Conservation (phyloP, 2,113 vertebrate genomes). For the Morone chrysops region DNA sequence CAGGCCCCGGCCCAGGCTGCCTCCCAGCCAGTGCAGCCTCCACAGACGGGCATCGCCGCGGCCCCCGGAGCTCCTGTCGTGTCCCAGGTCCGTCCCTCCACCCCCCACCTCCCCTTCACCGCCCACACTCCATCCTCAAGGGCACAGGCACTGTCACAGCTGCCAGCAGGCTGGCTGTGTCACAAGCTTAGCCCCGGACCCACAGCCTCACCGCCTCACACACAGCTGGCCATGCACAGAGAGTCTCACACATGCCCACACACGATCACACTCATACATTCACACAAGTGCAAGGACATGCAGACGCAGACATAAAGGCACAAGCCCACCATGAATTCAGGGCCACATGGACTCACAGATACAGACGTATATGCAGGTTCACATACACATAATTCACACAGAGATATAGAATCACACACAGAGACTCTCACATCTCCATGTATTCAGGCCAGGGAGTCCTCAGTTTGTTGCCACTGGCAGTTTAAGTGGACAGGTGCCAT, state of each 20-base stretch:
- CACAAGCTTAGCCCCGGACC: slow-evolving; percentile 53
- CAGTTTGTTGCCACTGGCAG: slow-evolving; percentile 27
- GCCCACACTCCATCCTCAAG: slow-evolving; percentile 38
- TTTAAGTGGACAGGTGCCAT: slow-evolving; percentile 47
- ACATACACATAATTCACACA: slow-evolving; percentile 2
- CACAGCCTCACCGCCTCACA: slow-evolving; percentile 39
- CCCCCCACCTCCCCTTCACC: not conserved
- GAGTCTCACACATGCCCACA: slow-evolving; percentile 69
- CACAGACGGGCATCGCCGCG: slow-evolving; percentile 77
- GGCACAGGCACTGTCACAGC: slow-evolving; percentile 70
- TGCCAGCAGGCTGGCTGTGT: slow-evolving; percentile 75
- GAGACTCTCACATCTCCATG: not conserved
- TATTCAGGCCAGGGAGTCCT: not conserved
- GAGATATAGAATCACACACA: not conserved
- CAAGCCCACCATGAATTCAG: slow-evolving; percentile 14
- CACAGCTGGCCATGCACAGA: slow-evolving; percentile 71
- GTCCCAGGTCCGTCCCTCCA: slow-evolving; percentile 83
- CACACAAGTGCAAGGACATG: slow-evolving; percentile 70
- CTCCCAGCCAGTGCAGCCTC: slow-evolving; percentile 76
- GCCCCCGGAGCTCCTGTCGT: slow-evolving; percentile 85
- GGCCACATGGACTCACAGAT: slow-evolving; percentile 7
- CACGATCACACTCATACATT: slow-evolving; percentile 52
- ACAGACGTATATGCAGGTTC: not conserved
- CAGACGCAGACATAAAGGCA: slow-evolving; percentile 41
- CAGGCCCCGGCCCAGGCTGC: slow-evolving; percentile 73